A percentile compares a stretch with the other conserved stretches of the same genome.
Evolutionary conservation across 2,113 vertebrate species (phyloP).

Genomic region (Miniopterus natalensis): DNA sequence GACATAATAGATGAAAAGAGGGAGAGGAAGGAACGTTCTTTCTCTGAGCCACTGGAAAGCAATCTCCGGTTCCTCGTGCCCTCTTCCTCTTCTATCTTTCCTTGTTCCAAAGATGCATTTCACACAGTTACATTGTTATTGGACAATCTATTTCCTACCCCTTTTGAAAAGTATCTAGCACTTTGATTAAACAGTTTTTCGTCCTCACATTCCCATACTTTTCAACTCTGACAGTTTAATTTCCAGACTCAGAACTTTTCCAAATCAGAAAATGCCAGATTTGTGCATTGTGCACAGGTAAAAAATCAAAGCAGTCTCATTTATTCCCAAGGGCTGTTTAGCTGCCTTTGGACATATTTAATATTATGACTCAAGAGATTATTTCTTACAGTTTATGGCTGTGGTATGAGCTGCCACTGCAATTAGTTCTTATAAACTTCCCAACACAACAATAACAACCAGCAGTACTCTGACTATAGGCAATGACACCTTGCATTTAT

Average conservation of each 20-base stretch:
- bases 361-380: conserved; percentile 79
- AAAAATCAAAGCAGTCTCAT: conserved; percentile 87
- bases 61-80: not conserved
- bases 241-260: conserved; percentile 86
- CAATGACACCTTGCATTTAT: conserved; percentile 39
- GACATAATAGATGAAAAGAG: not conserved
- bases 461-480: not conserved
- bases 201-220: conserved; percentile 86
- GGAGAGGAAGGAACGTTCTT: not conserved
- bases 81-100: conserved; percentile 66
- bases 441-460: conserved; percentile 53
- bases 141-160: conserved; percentile 82
- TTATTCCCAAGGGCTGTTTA: conserved; percentile 84
- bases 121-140: conserved; percentile 81
- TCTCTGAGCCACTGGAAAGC: not conserved
- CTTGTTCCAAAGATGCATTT: conserved; percentile 79
- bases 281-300: conserved; percentile 86
- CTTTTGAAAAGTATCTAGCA: conserved; percentile 79
- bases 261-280: conserved; percentile 88
- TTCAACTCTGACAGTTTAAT: conserved; percentile 89
- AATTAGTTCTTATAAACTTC: conserved; percentile 70
- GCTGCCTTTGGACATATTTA: conserved; percentile 77
- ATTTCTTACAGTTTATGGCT: conserved; percentile 77
- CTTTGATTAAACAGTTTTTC: conserved; percentile 87
- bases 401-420: conserved; percentile 25